phyloP scores from a whole-genome alignment of 2,797 vertebrate species.

The Phoxinus dragarum region DNA sequence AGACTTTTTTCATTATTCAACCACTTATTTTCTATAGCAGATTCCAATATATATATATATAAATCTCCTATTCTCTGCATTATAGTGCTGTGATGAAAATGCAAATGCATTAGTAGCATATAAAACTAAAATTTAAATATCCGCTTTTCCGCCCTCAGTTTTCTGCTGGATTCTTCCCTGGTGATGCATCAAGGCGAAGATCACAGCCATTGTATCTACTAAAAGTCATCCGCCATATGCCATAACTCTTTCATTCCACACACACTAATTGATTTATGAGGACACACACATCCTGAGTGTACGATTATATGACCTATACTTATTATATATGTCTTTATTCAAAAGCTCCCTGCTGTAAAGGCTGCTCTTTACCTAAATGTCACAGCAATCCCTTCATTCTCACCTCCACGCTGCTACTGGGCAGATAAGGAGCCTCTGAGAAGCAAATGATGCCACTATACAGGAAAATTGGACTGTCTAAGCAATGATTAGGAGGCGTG shows the following conservation, averaged over 20 bases:
- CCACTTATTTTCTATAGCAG: not conserved
- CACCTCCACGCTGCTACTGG: not conserved
- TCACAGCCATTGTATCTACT: not conserved
- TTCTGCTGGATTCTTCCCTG: not conserved
- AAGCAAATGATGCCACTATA: conserved; percentile 12
- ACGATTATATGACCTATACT: not conserved
- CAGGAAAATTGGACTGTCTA: conserved; percentile 26
- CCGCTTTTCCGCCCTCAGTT: not conserved
- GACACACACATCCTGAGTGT: conserved; percentile 6
- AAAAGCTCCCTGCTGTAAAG: conserved; percentile 6
- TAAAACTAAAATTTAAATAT: not conserved
- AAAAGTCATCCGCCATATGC: not conserved
- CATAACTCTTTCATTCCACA: conserved; percentile 25
- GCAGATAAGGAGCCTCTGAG: conserved; percentile 32
- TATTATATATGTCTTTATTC: conserved; percentile 36
- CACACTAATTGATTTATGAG: conserved; percentile 16
- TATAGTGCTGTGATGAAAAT: not conserved
- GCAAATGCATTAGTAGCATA: not conserved
- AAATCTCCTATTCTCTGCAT: not conserved
- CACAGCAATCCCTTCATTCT: conserved; percentile 31
- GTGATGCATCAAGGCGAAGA: not conserved
- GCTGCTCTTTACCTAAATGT: conserved; percentile 55
- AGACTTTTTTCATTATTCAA: not conserved
- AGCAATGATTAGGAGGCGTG: conserved; percentile 32
- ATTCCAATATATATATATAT: not conserved